Evolutionary conservation across 2,797 vertebrate species (phyloP).

Genomic region (Carapus acus): DNA sequence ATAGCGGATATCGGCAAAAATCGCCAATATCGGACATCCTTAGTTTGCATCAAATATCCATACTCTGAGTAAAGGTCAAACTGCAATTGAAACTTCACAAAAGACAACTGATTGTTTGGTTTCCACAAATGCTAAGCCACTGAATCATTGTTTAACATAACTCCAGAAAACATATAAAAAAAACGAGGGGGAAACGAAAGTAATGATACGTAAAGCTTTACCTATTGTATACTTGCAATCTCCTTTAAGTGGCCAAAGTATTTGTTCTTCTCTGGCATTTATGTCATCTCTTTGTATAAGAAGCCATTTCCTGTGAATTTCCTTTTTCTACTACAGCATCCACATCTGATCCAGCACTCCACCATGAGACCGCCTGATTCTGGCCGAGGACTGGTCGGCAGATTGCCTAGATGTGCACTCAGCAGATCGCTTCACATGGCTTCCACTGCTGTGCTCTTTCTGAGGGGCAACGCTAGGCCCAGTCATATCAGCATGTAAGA

Average conservation of each 20-base stretch:
- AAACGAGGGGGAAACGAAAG: constrained; percentile 53
- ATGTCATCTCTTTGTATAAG: constrained; percentile 55
- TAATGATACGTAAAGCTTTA: constrained; percentile 60
- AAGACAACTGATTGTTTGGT: no score
- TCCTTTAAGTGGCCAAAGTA: constrained; percentile 57
- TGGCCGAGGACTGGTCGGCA: constrained; percentile 66
- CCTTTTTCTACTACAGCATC: constrained; percentile 68
- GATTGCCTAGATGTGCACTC: constrained; percentile 68
- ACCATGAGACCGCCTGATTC: constrained; percentile 60
- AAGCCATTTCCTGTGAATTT: constrained; percentile 71
- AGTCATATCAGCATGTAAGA: constrained; percentile 17
- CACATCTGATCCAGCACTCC: constrained; percentile 77
- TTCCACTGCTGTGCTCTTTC: constrained; percentile 58
- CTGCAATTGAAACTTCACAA: no score
- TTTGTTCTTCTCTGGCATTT: constrained; percentile 38
- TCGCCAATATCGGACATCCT: no score
- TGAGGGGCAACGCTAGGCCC: no score
- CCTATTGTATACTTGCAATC: constrained; percentile 46
- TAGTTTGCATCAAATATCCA: no score
- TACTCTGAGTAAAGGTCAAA: no score
- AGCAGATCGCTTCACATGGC: constrained; percentile 64
- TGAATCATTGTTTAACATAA: no score
- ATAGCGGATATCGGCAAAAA: no score
- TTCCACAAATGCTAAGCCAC: no score
- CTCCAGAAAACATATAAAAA: no score